Evolutionary conservation across 1,140 invertebrate species (phyloP).

Genomic region (Ditylenchus dipsaci): DNA sequence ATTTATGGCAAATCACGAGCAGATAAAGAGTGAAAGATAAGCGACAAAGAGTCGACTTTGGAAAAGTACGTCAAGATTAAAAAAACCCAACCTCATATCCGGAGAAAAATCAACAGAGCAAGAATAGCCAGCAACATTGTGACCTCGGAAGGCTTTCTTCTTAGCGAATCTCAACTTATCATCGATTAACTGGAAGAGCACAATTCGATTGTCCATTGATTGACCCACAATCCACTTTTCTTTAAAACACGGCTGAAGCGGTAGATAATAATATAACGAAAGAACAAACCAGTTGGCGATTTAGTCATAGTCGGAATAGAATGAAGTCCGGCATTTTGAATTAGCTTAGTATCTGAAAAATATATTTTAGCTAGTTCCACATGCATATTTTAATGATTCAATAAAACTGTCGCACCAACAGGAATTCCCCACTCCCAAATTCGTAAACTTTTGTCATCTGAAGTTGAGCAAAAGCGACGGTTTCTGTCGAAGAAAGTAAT

Average conservation of each 20-base stretch:
- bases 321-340: constrained; percentile 98
- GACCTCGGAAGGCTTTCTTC: constrained; percentile 94
- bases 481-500: constrained; percentile 99
- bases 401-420: too few relatives aligned
- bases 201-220: constrained; percentile 97
- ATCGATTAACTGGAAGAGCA: constrained; percentile 93
- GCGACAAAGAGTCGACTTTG: too few relatives aligned
- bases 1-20: too few relatives aligned
- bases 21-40: too few relatives aligned
- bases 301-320: constrained; percentile 92
- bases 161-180: constrained; percentile 75
- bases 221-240: constrained; percentile 96
- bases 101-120: constrained; percentile 95
- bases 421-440: constrained; percentile 91
- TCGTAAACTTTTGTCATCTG: constrained; percentile 94
- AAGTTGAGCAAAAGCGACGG: constrained; percentile 91
- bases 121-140: constrained; percentile 97
- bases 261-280: not conserved
- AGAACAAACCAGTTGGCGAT: constrained; percentile 76
- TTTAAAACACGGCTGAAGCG: constrained; percentile 27
- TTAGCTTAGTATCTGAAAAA: constrained; percentile 94
- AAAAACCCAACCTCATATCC: constrained; percentile 77
- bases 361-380: too few relatives aligned
- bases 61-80: not conserved
- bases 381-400: too few relatives aligned